Evolutionary conservation across 1,140 invertebrate genomes (phyloP).

Genomic region (Onthophagus taurus): DNA sequence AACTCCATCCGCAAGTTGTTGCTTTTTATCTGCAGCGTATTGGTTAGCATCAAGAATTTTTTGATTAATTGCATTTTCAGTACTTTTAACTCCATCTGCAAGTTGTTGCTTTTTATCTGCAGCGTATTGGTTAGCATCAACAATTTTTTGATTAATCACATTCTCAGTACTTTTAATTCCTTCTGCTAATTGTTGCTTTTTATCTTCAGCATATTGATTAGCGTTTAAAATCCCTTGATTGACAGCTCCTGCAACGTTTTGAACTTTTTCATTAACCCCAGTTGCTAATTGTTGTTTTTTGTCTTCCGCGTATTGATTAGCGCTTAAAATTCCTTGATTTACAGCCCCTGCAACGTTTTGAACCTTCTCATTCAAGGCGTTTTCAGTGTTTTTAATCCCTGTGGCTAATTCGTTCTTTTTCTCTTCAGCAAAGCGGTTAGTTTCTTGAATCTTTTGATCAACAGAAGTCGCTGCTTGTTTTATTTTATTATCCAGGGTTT

Average conservation of each 20-base stretch:
- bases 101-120: constrained; percentile 7
- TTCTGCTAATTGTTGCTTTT: constrained; percentile 10
- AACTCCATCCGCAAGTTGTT: constrained; percentile 10
- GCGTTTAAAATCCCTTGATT: constrained; percentile 11
- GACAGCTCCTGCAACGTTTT: constrained; percentile 12
- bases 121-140: not conserved
- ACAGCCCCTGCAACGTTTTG: not conserved
- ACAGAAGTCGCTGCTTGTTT: constrained; percentile 3
- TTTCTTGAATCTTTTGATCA: constrained; percentile 13
- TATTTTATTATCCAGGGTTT: constrained; percentile 11
- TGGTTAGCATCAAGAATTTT: constrained; percentile 9
- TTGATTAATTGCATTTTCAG: constrained; percentile 3
- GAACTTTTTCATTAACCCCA: constrained; percentile 5
- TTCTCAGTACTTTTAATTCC: constrained; percentile 3
- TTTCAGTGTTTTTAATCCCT: constrained; percentile 9
- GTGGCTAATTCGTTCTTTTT: constrained; percentile 5
- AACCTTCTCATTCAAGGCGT: constrained; percentile 3
- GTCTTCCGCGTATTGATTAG: constrained; percentile 12
- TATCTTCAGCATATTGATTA: constrained; percentile 13
- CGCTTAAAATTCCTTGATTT: not conserved
- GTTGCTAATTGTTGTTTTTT: constrained; percentile 6
- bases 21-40: constrained; percentile 12
- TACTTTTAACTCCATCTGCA: not conserved
- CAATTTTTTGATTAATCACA: not conserved
- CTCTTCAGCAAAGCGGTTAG: constrained; percentile 12